Base-by-base conservation (phyloP, 2,888 invertebrate species). In the Ennomos fuscantarius region DNA sequence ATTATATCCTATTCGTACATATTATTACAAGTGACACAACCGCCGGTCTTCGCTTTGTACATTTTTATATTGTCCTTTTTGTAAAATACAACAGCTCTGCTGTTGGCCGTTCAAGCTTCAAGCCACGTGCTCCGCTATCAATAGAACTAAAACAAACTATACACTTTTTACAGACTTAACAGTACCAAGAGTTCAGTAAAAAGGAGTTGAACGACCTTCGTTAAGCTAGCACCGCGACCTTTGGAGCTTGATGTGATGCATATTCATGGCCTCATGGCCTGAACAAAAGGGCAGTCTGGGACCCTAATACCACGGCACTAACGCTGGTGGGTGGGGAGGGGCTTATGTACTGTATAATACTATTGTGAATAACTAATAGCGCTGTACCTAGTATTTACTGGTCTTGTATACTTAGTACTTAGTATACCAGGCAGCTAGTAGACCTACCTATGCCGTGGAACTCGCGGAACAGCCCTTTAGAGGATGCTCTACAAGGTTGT, bases 171-270 rank as follows among this genome's bases (percentile, higher is more conserved):
- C 40, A 13, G 43, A 40, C 12, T 12, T 48, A 58, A 49, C 57
- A 51, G 57, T 57, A 52, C 48, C 47, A 31, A 45, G 41, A 50
- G 37, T 60, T 55, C 56, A 57, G 55, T 51, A 51, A 53, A 51
- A 46, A 62, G 43, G 45, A 55, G 63, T 62, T 65, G 60, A 63
- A 49, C 55, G 62, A 51, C 47, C 65, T 56, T 34, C 47, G 34
- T 44, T 41, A 12, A 39, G 41, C 47, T 35, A 33, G 39, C 42
- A 34, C 13, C n/a, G 50, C 66, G 64, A 66, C 66, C 66, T 64
- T 66, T 66, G 64, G 36, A 42, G 52, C 55, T 55, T 45, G 55
- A 53, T 56, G 62, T 55, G 55, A 54, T 65, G 62, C 65, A 60
- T 65, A 65, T 65, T 65, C 65, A 65, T 60, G 40, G 34, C 9